phyloP scores from a whole-genome alignment of 2,888 invertebrate species.

The Rotaria sp. region DNA sequence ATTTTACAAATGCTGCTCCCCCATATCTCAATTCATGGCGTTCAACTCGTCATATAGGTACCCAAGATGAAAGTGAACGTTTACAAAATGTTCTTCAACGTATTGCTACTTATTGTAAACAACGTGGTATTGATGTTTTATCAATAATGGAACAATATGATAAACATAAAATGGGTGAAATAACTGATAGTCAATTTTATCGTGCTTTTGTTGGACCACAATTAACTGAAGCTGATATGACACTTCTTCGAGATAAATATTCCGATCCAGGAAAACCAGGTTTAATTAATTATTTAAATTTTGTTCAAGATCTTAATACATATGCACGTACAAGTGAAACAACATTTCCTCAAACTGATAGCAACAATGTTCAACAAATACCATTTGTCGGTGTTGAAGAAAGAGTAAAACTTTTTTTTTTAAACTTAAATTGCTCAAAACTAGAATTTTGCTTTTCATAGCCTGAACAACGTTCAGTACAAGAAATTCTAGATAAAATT shows the following conservation, averaged over 20 bases:
- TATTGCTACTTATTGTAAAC: conserved; percentile 16
- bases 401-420: not conserved
- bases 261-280: conserved; percentile 49
- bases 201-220: conserved; percentile 53
- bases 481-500: conserved; percentile 52
- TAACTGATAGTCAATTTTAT: conserved; percentile 55
- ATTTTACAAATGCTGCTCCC: not conserved
- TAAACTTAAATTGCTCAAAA: too few relatives aligned
- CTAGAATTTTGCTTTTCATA: not conserved
- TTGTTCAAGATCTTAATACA: conserved; percentile 52
- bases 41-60: conserved; percentile 11
- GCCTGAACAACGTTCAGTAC: conserved; percentile 48
- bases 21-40: conserved; percentile 8
- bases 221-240: conserved; percentile 51
- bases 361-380: not conserved
- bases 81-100: not conserved
- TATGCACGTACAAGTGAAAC: conserved; percentile 42
- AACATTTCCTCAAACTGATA: not conserved
- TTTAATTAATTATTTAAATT: conserved; percentile 53
- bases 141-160: conserved; percentile 54
- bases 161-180: conserved; percentile 51
- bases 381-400: conserved; percentile 5
- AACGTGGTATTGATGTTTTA: conserved; percentile 43
- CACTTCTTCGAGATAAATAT: conserved; percentile 51
- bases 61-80: conserved; percentile 19